A percentile compares a stretch with the other conserved stretches of the same genome.
phyloP scores from a whole-genome alignment of 2,797 vertebrate species.

The Epinephelus awoara region DNA sequence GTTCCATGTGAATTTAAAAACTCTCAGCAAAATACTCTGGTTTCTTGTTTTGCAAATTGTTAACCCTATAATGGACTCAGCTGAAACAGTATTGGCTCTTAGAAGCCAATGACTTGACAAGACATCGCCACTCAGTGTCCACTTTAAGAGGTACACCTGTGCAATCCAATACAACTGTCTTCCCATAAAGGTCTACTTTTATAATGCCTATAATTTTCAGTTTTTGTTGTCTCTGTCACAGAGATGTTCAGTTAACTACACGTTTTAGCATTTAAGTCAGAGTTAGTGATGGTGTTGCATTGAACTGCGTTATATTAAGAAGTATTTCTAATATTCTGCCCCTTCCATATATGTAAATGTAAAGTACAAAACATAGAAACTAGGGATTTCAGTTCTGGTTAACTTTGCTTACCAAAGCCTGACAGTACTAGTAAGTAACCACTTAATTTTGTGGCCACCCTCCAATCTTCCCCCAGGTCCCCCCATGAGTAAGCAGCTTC shows the following conservation, averaged over 20 bases:
- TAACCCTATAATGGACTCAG: constrained; percentile 28
- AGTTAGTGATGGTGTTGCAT: neutral
- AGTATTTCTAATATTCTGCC: neutral
- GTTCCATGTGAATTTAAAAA: constrained; percentile 34
- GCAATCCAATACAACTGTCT: neutral
- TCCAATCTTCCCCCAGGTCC: too few relatives aligned
- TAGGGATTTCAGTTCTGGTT: too few relatives aligned
- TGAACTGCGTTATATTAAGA: neutral
- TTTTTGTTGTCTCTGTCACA: neutral
- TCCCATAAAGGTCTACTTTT: neutral
- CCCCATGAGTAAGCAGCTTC: too few relatives aligned
- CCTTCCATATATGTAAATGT: neutral
- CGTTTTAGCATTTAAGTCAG: neutral
- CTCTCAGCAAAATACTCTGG: constrained; percentile 37
- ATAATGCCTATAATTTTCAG: neutral
- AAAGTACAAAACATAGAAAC: neutral
- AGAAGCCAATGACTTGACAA: neutral
- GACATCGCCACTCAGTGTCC: neutral
- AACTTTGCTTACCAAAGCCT: too few relatives aligned
- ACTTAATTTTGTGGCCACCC: too few relatives aligned
- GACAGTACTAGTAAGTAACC: too few relatives aligned
- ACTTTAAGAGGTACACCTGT: neutral
- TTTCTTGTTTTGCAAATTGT: constrained; percentile 31
- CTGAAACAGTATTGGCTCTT: constrained; percentile 14
- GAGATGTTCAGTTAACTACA: neutral